These are phyloP conservation scores for Stichodactyla mertensii DNA, from an alignment of 64 coral and sea anemone species.

Conservation along the genomic window DNA sequence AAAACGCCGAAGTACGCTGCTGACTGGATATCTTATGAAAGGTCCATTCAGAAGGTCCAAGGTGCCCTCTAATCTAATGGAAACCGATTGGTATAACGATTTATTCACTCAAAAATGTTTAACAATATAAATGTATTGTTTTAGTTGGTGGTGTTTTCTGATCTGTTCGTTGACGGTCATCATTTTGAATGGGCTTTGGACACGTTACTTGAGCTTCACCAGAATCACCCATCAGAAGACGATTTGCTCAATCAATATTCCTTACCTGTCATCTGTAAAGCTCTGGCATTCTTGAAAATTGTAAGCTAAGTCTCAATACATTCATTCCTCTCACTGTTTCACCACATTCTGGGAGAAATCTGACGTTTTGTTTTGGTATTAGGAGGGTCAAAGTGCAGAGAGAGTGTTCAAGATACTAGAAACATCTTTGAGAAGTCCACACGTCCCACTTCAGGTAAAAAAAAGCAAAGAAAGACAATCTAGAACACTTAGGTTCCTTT, in stretches of 20 bases:
- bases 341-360: not conserved
- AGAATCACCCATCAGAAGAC: conserved; percentile 79
- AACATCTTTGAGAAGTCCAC: conserved; percentile 60
- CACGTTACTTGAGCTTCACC: conserved; percentile 71
- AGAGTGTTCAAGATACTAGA: conserved; percentile 92
- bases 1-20: not conserved
- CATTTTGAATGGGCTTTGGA: conserved; percentile 91
- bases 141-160: conserved; percentile 89
- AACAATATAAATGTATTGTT: not conserved
- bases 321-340: not conserved
- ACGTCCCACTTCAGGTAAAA: conserved; percentile 82
- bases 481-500: no score
- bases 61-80: no score
- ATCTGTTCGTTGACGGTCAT: conserved; percentile 75
- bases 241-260: conserved; percentile 86
- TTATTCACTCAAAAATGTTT: not conserved
- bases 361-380: not conserved
- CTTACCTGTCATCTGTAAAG: conserved; percentile 80
- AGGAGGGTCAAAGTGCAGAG: conserved; percentile 80
- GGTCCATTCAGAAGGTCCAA: no score
- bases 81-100: not conserved
- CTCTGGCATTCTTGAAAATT: conserved; percentile 79
- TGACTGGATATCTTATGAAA: no score
- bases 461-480: not conserved
- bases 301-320: conserved; percentile 25